These are phyloP conservation scores for Bedellia somnulentella DNA, from an alignment of 2,888 invertebrate genomes.

Conservation along the genomic window DNA sequence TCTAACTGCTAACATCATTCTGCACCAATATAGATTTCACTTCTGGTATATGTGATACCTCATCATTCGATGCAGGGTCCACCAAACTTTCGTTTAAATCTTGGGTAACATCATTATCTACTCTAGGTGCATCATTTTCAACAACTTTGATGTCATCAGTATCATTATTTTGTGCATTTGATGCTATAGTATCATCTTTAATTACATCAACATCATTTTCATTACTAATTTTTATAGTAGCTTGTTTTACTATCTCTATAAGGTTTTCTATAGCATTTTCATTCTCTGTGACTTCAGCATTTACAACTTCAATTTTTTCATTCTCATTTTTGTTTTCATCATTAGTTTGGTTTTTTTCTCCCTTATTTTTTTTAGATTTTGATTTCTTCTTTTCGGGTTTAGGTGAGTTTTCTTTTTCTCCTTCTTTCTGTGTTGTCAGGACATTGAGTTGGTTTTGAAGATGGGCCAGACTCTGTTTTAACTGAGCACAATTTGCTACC, in stretches of 20 bases:
- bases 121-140: constrained; percentile 5
- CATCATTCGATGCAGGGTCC: constrained; percentile 2
- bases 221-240: constrained; percentile 31
- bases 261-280: constrained; percentile 31
- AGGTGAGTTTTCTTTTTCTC: constrained; percentile 16
- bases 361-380: constrained; percentile 27
- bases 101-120: constrained; percentile 1
- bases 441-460: constrained; percentile 60
- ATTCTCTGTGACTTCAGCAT: constrained; percentile 29
- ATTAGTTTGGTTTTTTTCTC: constrained; percentile 20
- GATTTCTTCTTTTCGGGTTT: constrained; percentile 42
- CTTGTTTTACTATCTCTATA: constrained; percentile 34
- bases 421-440: constrained; percentile 22
- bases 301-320: constrained; percentile 35
- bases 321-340: constrained; percentile 21
- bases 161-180: constrained; percentile 8
- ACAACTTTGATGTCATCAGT: constrained; percentile 9
- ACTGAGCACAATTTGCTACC: constrained; percentile 62
- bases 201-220: constrained; percentile 21
- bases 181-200: constrained; percentile 13
- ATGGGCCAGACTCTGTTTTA: constrained; percentile 61
- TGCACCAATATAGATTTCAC: constrained; percentile 5
- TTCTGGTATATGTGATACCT: constrained; percentile 3
- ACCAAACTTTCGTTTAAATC: constrained; percentile 1
- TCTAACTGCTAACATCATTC: too few species aligned